Evolutionary conservation across 2,888 invertebrate genomes (phyloP).

Genomic region (Sphaeridia pumilis): DNA sequence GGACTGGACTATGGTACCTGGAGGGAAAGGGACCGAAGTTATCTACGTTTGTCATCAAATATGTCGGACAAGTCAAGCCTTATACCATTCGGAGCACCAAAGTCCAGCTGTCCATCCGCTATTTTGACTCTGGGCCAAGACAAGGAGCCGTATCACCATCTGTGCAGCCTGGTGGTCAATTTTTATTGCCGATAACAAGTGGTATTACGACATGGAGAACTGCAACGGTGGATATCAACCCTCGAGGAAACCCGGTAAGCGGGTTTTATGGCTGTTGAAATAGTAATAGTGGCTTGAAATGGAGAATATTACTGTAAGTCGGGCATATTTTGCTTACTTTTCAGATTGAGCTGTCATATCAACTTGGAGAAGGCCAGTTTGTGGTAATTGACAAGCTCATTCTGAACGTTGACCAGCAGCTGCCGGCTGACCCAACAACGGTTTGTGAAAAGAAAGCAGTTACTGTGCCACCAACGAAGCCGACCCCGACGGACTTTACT

Average conservation of each 20-base stretch:
- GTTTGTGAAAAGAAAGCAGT: neutral
- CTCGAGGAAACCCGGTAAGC: neutral
- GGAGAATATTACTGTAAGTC: too few species aligned
- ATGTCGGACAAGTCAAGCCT: slow-evolving; percentile 1
- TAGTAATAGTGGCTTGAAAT: too few species aligned
- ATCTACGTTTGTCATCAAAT: too few species aligned
- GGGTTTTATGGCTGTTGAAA: too few species aligned
- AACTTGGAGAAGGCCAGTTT: slow-evolving; percentile 5
- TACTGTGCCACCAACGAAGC: neutral
- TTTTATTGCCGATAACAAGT: slow-evolving; percentile 6
- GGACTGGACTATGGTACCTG: slow-evolving; percentile 11
- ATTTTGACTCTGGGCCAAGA: slow-evolving; percentile 9
- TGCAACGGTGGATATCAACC: slow-evolving; percentile 5
- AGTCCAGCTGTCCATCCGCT: slow-evolving; percentile 10
- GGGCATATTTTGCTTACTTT: neutral
- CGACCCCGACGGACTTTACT: too few species aligned
- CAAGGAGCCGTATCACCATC: slow-evolving; percentile 1
- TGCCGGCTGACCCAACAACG: slow-evolving; percentile 1
- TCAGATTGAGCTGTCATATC: slow-evolving; percentile 9
- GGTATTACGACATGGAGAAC: neutral
- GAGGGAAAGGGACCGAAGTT: slow-evolving; percentile 7
- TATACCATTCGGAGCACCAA: slow-evolving; percentile 6
- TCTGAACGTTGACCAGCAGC: slow-evolving; percentile 6
- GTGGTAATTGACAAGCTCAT: slow-evolving; percentile 11
- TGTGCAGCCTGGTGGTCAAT: neutral